A percentile compares a stretch with the other conserved stretches of the same genome.
phyloP scores from a whole-genome alignment of 2,888 invertebrate genomes.

The Carabus problematicus region DNA sequence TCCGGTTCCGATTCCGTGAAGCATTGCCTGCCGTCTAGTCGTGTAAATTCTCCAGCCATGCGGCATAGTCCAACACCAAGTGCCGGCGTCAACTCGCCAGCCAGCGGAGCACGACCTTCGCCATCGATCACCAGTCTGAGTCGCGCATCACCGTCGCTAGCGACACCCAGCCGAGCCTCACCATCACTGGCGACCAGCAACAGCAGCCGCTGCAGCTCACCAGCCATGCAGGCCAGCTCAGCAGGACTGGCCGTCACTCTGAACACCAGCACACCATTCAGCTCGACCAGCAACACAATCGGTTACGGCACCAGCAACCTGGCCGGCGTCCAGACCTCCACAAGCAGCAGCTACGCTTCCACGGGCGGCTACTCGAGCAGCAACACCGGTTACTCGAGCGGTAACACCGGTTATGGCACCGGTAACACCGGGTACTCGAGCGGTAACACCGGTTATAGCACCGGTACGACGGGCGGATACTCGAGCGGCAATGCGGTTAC shows the following conservation, averaged over 20 bases:
- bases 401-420: slow-evolving; percentile 5
- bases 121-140: slow-evolving; percentile 54
- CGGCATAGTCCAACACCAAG: slow-evolving; percentile 55
- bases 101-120: slow-evolving; percentile 46
- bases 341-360: slow-evolving; percentile 2
- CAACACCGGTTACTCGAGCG: background rate
- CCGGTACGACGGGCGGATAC: background rate
- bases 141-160: slow-evolving; percentile 59
- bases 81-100: slow-evolving; percentile 20
- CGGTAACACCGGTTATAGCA: background rate
- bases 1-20: slow-evolving; percentile 81
- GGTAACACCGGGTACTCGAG: background rate
- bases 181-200: slow-evolving; percentile 48
- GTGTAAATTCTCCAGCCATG: slow-evolving; percentile 58
- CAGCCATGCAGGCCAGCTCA: slow-evolving; percentile 64
- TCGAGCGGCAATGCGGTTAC: slow-evolving; percentile 1
- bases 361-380: background rate
- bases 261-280: slow-evolving; percentile 57
- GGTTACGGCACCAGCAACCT: background rate
- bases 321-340: background rate
- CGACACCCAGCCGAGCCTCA: slow-evolving; percentile 47
- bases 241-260: slow-evolving; percentile 70
- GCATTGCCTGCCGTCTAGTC: slow-evolving; percentile 62
- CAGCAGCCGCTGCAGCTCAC: slow-evolving; percentile 54
- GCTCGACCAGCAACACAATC: slow-evolving; percentile 40